Conservation (phyloP, 2,888 invertebrate species). For the Caradrina kadenii region DNA sequence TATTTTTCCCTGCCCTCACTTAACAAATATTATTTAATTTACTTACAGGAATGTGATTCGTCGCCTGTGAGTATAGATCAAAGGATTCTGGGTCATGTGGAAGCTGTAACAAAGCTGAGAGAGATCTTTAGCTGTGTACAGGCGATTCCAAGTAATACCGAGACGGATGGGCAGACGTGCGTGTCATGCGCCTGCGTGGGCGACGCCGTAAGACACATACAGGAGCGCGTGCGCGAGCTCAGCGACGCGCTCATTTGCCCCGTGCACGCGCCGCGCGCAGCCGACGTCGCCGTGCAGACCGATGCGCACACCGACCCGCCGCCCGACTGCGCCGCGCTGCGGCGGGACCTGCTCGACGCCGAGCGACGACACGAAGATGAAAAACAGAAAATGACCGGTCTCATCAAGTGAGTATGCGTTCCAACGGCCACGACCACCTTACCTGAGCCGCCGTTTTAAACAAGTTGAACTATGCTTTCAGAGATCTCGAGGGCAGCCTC, state of each 20-base stretch:
- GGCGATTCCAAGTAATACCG: constrained; percentile 13
- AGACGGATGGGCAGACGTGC: constrained; percentile 17
- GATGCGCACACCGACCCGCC: constrained; percentile 24
- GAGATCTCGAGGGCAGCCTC: constrained; percentile 93
- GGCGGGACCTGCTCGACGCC: constrained; percentile 22
- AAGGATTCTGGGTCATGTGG: constrained; percentile 58
- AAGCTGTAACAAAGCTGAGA: constrained; percentile 55
- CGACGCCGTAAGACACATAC: constrained; percentile 27
- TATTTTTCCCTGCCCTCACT: neutral
- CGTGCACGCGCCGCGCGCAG: constrained; percentile 4
- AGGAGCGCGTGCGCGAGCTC: constrained; percentile 55
- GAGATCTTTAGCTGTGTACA: constrained; percentile 54
- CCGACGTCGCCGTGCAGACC: constrained; percentile 46
- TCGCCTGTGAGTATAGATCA: constrained; percentile 69
- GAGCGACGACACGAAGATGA: constrained; percentile 71
- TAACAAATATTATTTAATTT: neutral
- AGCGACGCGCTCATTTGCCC: constrained; percentile 28
- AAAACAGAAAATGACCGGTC: constrained; percentile 74
- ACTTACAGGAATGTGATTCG: constrained; percentile 73
- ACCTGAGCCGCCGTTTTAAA: neutral
- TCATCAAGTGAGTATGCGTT: constrained; percentile 74
- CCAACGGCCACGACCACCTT: no score
- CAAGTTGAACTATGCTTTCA: constrained; percentile 74
- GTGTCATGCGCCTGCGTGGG: constrained; percentile 26
- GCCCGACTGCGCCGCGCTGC: constrained; percentile 17